phyloP scores from a whole-genome alignment of 1,140 invertebrate species.

The Cherax destructor region DNA sequence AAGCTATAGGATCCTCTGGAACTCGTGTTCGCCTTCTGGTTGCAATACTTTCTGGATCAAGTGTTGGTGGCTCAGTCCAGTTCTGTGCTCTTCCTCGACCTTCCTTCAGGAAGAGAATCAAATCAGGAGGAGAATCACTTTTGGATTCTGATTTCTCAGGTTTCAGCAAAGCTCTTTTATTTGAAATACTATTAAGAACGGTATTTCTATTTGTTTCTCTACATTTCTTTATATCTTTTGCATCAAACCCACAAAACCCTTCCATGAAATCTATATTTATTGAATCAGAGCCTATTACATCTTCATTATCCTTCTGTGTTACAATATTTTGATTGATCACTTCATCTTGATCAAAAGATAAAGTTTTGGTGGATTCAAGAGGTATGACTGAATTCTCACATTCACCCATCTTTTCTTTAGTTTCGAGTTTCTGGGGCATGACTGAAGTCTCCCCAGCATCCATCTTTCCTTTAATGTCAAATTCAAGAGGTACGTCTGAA shows the following conservation, averaged over 20 bases:
- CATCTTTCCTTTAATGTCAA: no score
- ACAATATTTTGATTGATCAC: neutral
- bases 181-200: neutral
- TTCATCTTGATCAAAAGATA: neutral
- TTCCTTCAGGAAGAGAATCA: conserved; percentile 56
- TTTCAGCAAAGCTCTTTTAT: conserved; percentile 32
- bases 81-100: conserved; percentile 50
- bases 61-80: conserved; percentile 50
- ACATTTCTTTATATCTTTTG: neutral
- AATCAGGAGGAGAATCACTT: conserved; percentile 48
- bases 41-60: conserved; percentile 58
- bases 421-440: no score
- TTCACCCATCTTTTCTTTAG: neutral
- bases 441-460: no score
- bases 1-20: conserved; percentile 36
- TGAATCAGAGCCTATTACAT: neutral
- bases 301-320: neutral
- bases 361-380: neutral
- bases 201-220: conserved; percentile 5
- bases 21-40: conserved; percentile 52
- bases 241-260: conserved; percentile 33
- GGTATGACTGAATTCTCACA: neutral
- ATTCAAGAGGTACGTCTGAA: neutral
- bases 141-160: conserved; percentile 14
- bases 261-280: neutral